phyloP scores from a whole-genome alignment of 2,113 vertebrate species.

The Sinocyclocheilus anophthalmus region DNA sequence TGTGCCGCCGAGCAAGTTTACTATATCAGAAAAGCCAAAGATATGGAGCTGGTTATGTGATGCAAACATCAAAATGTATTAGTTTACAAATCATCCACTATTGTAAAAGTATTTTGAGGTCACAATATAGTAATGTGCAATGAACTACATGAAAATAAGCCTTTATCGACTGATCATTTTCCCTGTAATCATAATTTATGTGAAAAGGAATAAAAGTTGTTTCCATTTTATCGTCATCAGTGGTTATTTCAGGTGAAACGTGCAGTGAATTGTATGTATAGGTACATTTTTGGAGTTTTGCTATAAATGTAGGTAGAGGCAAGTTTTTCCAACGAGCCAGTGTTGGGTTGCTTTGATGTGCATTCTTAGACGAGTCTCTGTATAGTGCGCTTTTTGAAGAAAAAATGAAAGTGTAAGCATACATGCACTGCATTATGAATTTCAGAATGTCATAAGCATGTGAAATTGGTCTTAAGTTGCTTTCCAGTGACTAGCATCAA shows the following conservation, averaged over 20 bases:
- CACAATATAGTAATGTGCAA: neutral
- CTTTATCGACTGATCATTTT: neutral
- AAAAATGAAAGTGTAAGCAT: neutral
- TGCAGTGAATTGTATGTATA: neutral
- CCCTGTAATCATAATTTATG: neutral
- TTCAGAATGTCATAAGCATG: neutral
- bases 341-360: neutral
- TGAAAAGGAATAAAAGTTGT: neutral
- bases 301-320: neutral
- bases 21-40: neutral
- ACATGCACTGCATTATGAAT: neutral
- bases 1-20: neutral
- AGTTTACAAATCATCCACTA: neutral
- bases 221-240: no score
- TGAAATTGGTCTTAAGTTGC: neutral
- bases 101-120: neutral
- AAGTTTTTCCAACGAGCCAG: neutral
- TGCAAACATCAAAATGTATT: neutral
- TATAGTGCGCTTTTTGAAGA: no score
- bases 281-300: neutral
- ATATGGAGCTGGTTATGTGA: neutral
- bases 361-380: no score
- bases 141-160: neutral
- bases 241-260: neutral
- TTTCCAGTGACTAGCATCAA: neutral